Conservation (phyloP, 1,140 invertebrate species). For the Helicoverpa armigera region DNA sequence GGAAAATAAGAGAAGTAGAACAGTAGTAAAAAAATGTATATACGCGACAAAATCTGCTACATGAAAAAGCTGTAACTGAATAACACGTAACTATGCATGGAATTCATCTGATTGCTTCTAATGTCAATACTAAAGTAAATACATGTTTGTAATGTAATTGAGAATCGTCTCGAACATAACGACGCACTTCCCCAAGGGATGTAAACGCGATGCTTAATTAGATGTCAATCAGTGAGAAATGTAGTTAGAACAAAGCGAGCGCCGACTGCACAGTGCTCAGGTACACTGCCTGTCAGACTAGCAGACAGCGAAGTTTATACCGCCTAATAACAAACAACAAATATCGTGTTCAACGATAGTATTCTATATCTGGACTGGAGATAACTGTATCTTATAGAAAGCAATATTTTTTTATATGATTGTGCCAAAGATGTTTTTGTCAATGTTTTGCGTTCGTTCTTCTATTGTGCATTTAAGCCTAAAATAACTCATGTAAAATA, state of each 20-base stretch:
- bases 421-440: too few relatives aligned
- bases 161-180: constrained; percentile 15
- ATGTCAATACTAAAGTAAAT: background rate
- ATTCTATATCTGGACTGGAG: too few relatives aligned
- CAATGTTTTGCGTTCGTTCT: too few relatives aligned
- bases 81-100: background rate
- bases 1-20: too few relatives aligned
- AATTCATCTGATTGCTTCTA: background rate
- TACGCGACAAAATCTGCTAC: too few relatives aligned
- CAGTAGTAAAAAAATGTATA: too few relatives aligned
- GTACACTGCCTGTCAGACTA: constrained; percentile 10
- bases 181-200: background rate
- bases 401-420: too few relatives aligned
- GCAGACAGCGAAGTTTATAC: background rate
- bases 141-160: constrained; percentile 25
- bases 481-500: too few relatives aligned
- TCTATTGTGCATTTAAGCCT: too few relatives aligned
- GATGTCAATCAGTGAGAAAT: constrained; percentile 31
- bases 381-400: too few relatives aligned
- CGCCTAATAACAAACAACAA: background rate
- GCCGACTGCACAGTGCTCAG: constrained; percentile 14
- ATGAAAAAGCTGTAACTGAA: too few relatives aligned
- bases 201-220: constrained; percentile 29
- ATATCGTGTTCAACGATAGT: background rate
- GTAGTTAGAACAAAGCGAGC: constrained; percentile 15